Evolutionary conservation across 1,140 invertebrate genomes (phyloP).

Genomic region (Papilio dardanus): DNA sequence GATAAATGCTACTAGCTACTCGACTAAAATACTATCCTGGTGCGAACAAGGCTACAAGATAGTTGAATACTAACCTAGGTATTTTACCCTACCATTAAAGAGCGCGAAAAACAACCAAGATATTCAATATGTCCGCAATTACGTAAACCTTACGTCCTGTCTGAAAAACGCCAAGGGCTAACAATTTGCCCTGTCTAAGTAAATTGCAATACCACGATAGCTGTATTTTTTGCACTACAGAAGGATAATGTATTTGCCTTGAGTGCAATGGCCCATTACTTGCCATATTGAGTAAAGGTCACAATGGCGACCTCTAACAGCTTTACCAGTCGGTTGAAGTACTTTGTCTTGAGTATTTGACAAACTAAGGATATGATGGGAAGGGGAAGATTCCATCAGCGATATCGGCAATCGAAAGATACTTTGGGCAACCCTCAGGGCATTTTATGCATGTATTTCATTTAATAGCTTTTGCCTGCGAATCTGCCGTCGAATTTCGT

Average conservation of each 20-base stretch:
- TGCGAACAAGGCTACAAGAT: too few species aligned
- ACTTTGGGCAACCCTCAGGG: too few species aligned
- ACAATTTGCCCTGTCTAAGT: background rate
- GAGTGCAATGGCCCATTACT: constrained; percentile 32
- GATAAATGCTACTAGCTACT: too few species aligned
- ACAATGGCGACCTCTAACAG: constrained; percentile 9
- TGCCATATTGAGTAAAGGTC: constrained; percentile 30
- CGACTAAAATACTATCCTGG: too few species aligned
- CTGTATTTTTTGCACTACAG: constrained; percentile 21
- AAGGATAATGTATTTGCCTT: background rate
- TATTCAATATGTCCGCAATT: constrained; percentile 28
- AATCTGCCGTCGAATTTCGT: too few species aligned
- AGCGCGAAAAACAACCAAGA: constrained; percentile 22
- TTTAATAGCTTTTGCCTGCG: too few species aligned
- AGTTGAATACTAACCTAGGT: background rate
- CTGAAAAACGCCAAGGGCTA: constrained; percentile 24
- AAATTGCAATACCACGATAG: constrained; percentile 25
- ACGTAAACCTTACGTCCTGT: constrained; percentile 16
- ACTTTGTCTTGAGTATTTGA: too few species aligned
- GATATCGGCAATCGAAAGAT: too few species aligned
- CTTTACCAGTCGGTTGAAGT: background rate
- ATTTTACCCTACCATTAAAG: background rate
- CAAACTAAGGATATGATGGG: too few species aligned
- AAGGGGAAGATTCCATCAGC: too few species aligned
- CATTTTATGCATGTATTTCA: too few species aligned